Conservation (phyloP, 2,113 vertebrate genomes). For the Heteronetta atricapilla region DNA sequence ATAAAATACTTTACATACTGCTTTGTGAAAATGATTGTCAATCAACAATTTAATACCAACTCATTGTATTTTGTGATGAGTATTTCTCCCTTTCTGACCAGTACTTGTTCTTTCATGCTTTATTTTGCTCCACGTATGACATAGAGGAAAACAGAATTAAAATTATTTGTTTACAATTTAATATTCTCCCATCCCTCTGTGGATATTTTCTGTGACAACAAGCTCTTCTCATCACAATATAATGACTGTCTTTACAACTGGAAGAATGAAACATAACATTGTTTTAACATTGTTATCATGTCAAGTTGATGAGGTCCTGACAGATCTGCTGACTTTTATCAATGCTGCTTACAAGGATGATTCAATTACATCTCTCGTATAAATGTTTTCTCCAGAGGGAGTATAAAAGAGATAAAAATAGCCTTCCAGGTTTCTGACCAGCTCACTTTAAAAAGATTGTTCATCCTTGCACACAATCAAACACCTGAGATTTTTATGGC, state of each 20-base stretch:
- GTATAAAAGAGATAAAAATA: background rate
- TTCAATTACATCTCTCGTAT: background rate
- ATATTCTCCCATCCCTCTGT: background rate
- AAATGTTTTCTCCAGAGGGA: background rate
- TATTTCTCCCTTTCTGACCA: background rate
- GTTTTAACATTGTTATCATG: background rate
- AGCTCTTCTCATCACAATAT: background rate
- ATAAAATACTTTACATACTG: background rate
- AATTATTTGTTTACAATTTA: background rate
- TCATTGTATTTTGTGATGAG: background rate
- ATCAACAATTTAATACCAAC: background rate
- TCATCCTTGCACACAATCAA: background rate
- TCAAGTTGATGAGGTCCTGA: slow-evolving; percentile 7
- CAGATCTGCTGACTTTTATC: slow-evolving; percentile 27
- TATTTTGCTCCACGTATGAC: background rate
- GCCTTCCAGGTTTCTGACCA: background rate
- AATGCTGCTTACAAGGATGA: background rate
- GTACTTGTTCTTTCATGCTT: background rate
- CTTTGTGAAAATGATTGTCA: background rate
- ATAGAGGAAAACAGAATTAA: background rate
- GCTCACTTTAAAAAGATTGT: background rate
- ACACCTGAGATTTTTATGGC: background rate
- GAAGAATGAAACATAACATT: background rate
- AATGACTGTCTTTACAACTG: background rate
- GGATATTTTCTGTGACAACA: background rate